phyloP scores from a whole-genome alignment of 2,797 vertebrate species.

The Clarias pachynema region DNA sequence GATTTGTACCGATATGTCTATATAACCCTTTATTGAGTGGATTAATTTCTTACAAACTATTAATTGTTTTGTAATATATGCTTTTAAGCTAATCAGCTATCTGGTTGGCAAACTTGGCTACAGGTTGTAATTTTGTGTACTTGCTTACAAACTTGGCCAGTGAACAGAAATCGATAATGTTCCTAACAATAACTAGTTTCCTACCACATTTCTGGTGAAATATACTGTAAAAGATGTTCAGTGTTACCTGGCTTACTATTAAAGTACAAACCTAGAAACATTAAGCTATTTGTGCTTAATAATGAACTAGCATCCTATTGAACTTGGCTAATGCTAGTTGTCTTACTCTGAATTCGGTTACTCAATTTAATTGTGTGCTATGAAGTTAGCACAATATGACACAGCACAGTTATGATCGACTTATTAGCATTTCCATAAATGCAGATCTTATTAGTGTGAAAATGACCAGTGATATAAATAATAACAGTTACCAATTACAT shows the following conservation, averaged over 20 bases:
- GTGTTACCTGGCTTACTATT: neutral
- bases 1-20: neutral
- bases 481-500: constrained; percentile 11
- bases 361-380: neutral
- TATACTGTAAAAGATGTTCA: neutral
- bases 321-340: neutral
- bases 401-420: neutral
- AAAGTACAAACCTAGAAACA: neutral
- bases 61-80: neutral
- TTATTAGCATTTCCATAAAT: constrained; percentile 2
- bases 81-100: neutral
- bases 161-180: neutral
- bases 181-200: neutral
- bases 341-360: neutral
- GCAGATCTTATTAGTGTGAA: constrained; percentile 7
- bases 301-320: neutral
- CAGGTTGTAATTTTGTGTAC: neutral
- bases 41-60: neutral
- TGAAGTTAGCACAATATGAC: neutral
- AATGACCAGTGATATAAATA: neutral
- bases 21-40: neutral
- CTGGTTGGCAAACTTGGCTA: neutral
- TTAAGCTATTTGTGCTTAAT: neutral
- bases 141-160: neutral
- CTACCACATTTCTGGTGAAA: neutral